Conservation (phyloP, 1,140 invertebrate species). For the Maconellicoccus hirsutus region DNA sequence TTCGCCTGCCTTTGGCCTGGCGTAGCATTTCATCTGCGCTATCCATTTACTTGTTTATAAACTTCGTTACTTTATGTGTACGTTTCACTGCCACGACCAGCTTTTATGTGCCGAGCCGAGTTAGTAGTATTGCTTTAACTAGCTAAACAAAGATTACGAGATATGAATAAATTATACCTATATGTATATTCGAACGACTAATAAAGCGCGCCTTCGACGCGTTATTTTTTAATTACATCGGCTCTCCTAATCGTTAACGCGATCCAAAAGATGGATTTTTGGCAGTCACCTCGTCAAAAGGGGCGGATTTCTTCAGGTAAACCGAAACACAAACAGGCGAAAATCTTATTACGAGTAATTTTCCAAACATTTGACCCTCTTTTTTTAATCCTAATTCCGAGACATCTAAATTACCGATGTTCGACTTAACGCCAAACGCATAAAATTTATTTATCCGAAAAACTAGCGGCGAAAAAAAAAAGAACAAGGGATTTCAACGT, state of each 20-base stretch:
- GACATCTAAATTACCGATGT: slow-evolving; percentile 3
- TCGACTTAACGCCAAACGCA: not conserved
- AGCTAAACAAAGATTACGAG: slow-evolving; percentile 3
- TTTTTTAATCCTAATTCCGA: too few relatives aligned
- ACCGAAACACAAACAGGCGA: too few relatives aligned
- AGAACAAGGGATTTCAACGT: not conserved
- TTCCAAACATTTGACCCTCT: too few relatives aligned
- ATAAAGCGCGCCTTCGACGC: not conserved
- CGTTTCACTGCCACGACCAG: not conserved
- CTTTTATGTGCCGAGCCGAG: not conserved
- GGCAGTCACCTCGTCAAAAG: too few relatives aligned
- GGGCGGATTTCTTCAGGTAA: too few relatives aligned
- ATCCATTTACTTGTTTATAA: not conserved
- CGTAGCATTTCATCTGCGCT: too few relatives aligned
- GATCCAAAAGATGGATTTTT: too few relatives aligned
- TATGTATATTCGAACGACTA: not conserved
- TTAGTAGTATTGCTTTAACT: not conserved
- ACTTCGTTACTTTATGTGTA: slow-evolving; percentile 1
- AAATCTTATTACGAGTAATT: too few relatives aligned
- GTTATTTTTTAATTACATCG: too few relatives aligned
- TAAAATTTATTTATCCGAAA: not conserved
- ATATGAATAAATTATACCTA: not conserved
- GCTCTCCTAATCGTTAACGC: too few relatives aligned
- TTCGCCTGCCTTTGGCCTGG: not conserved
- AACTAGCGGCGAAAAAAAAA: too few relatives aligned